A percentile compares a stretch with the other conserved stretches of the same genome.
phyloP scores from a whole-genome alignment of 2,113 vertebrate genomes.

The Ancistrus triradiatus region DNA sequence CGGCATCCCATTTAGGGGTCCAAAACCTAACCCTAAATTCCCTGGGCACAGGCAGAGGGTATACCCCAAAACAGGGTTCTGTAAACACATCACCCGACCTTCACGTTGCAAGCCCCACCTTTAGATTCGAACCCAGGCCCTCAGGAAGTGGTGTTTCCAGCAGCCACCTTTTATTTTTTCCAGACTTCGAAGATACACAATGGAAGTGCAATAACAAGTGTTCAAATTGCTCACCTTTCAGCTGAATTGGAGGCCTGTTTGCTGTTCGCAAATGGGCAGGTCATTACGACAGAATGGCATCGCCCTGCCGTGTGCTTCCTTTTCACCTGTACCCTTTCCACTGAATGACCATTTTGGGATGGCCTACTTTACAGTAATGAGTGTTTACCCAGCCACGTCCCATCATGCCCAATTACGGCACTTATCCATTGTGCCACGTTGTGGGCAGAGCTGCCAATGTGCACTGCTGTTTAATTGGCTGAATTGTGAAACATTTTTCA shows the following conservation, averaged over 20 bases:
- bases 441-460: slow-evolving; percentile 54
- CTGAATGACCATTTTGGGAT: slow-evolving; percentile 43
- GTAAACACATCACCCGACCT: too few relatives aligned
- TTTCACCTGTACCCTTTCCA: slow-evolving; percentile 55
- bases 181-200: slow-evolving; percentile 5
- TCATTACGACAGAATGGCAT: slow-evolving; percentile 63
- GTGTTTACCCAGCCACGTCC: slow-evolving; percentile 64
- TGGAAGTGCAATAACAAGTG: slow-evolving; percentile 49
- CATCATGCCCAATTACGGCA: slow-evolving; percentile 66
- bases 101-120: too few relatives aligned
- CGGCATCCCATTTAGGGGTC: too few relatives aligned
- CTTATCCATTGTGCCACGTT: slow-evolving; percentile 56
- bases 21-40: too few relatives aligned
- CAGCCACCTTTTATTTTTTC: too few relatives aligned
- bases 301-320: slow-evolving; percentile 44
- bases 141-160: too few relatives aligned
- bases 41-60: too few relatives aligned
- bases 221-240: slow-evolving; percentile 48
- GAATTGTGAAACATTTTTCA: slow-evolving; percentile 48
- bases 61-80: too few relatives aligned
- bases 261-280: slow-evolving; percentile 53
- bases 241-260: slow-evolving; percentile 53
- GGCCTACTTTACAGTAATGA: slow-evolving; percentile 60
- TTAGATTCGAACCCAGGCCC: too few relatives aligned
- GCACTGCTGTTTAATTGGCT: slow-evolving; percentile 52